Base-by-base conservation (phyloP, 1,140 invertebrate genomes). In the Bemisia tabaci region DNA sequence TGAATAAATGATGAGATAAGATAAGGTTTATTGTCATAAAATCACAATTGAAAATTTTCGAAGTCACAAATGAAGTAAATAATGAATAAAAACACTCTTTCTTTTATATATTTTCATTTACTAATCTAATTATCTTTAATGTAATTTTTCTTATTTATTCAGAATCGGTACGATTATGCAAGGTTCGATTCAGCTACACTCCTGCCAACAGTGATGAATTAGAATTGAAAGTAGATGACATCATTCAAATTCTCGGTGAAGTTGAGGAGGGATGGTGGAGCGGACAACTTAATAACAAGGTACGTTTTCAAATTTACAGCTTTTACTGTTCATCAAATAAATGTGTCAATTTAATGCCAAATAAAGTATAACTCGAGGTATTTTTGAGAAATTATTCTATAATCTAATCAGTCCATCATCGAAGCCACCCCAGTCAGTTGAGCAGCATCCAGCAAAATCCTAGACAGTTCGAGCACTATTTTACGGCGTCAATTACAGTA, bases 141-240 rank as follows among this genome's bases (percentile, higher is more conserved):
- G 12, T 12, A 64, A 24, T 21, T 65, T 39, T n/a, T n/a, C 17
- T 17, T 65, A 17, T 27, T 62, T 26, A 67, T 67, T 24, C 66
- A 73, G 72, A 27, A 22, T 69, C 74, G 71, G 76, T 78, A 67
- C 78, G 82, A 72, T 84, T 85, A 68, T 93, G 91, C 76, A 85
- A 86, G 75, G 95, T 93, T 26, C 80, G 95, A 39, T 97, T 90
- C 77, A 93, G 90, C 74, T 97, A 97, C 76, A 84, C 87, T 65
- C 94, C 94, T 62, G 87, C 88, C 62, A 94, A 97, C 76, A 87
- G 90, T 70, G 95, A 97, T 79, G 95, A 97, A 76, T 77, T 98
- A 67, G 83, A 84, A 64, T 81, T 98, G 64, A 82, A 86, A 71
- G 88, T 93, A 62, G 88, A 92, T 72, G 92, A 97, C 77, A 80